Evolutionary conservation across 2,797 vertebrate genomes (phyloP), one percentile per base, ranked within the genome.

Genomic region (Halcyon chelicuti): DNA sequence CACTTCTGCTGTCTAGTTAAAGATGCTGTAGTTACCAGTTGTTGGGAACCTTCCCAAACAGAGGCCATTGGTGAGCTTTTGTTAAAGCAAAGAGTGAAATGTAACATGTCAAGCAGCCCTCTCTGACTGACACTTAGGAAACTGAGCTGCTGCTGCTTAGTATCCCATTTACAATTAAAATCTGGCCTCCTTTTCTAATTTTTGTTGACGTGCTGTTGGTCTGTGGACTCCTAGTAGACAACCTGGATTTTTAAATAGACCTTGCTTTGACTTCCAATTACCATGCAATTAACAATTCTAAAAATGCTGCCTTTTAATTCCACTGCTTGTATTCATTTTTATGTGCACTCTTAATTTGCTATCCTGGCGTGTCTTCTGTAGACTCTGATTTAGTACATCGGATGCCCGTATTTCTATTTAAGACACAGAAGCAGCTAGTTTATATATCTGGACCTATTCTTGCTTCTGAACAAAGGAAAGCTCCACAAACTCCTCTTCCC

Each of bases 91-190:
- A 94, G 94, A 97, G 81, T 96, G 83, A 97, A 97, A 97, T 91
- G 91, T 93, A 97, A 97, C 97, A 94, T 93, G 89, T 95, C 96
- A 97, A 96, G 87, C 62, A 97, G 79, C 91, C 91, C 60, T 93
- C 92, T 97, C 93, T 94, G 92, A 83, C 85, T 94, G 93, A 82
- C 97, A 94, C 96, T 83, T 85, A 97, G 96, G 94, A 96, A 93
- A 95, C 87, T 77, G 68, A 93, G 62, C 44, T 94, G 86, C 83
- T 96, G 84, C 39, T 97, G 96, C 90, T 96, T 91, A 97, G 71
- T 93, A 88, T 92, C 91, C 91, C 90, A 97, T 97, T 97, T 98
- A 97, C 97, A 97, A 93, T 97, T 98, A 97, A 97, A 97, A 97
- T 97, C 93, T 93, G 84, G 74, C 93, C 91, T 98, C 70, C 93